Evolutionary conservation across 2,113 vertebrate genomes (phyloP).

Genomic region (Phylloscopus whistleri): DNA sequence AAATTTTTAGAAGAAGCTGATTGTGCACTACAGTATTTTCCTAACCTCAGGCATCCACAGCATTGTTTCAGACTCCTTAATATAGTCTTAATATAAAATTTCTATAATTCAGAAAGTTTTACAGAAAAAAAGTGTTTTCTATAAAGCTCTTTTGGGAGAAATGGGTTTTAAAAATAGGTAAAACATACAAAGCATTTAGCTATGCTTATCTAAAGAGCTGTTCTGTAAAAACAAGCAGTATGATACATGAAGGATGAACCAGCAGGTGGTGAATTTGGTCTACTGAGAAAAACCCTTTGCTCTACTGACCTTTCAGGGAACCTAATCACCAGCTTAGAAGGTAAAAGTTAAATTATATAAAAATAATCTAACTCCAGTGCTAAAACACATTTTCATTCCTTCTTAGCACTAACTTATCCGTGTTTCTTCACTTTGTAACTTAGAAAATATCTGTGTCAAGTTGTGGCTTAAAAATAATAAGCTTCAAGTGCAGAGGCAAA

Average conservation of each 20-base stretch:
- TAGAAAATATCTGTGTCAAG: not conserved
- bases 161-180: not conserved
- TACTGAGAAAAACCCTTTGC: not conserved
- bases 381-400: not conserved
- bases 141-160: not conserved
- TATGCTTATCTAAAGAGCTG: not conserved
- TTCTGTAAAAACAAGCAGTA: not conserved
- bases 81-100: not conserved
- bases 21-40: not conserved
- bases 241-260: not conserved
- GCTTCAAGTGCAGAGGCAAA: not conserved
- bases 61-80: not conserved
- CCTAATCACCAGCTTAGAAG: not conserved
- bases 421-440: not conserved
- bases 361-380: not conserved
- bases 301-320: not conserved
- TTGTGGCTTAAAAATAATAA: not conserved
- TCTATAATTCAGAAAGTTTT: not conserved
- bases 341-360: not conserved
- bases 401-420: rapidly evolving
- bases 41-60: not conserved
- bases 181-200: not conserved
- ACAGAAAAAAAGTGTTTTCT: not conserved
- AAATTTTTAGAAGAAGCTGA: not conserved
- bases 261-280: rapidly evolving